Evolutionary conservation across 2,888 invertebrate species (phyloP).

Genomic region (Trachelus tabidus): DNA sequence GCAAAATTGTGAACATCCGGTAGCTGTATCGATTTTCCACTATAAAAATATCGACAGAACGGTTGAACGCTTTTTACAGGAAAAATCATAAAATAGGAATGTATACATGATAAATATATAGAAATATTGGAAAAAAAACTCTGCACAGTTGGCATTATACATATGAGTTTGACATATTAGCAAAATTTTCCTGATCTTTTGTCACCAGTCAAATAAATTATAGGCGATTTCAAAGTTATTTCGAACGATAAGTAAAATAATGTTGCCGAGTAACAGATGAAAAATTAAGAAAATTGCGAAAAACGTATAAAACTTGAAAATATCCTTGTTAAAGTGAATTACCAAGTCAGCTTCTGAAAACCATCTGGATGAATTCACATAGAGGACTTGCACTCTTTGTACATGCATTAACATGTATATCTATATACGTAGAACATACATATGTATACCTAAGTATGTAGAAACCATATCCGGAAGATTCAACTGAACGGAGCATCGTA

Average conservation of each 20-base stretch:
- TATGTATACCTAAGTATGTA: not conserved
- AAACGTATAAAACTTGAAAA: not conserved
- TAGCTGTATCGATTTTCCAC: not conserved
- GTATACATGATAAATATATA: not conserved
- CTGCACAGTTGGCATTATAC: not conserved
- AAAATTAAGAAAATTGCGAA: not conserved
- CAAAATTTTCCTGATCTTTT: not conserved
- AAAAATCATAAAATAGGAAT: not conserved
- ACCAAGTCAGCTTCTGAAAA: too few relatives aligned
- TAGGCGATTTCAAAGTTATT: not conserved
- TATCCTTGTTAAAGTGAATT: too few relatives aligned
- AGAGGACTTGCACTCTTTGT: not conserved
- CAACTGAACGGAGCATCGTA: not conserved
- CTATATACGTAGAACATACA: not conserved
- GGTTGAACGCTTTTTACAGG: not conserved
- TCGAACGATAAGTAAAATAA: not conserved
- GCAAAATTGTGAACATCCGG: not conserved
- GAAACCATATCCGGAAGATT: not conserved
- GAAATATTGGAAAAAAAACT: not conserved
- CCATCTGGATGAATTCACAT: too few relatives aligned
- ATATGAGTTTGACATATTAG: not conserved
- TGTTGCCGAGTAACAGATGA: not conserved
- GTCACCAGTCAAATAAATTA: not conserved
- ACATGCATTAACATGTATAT: too few relatives aligned
- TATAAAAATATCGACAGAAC: not conserved